Base-by-base conservation (phyloP, 2,113 vertebrate genomes). In the Amblyornis subalaris region DNA sequence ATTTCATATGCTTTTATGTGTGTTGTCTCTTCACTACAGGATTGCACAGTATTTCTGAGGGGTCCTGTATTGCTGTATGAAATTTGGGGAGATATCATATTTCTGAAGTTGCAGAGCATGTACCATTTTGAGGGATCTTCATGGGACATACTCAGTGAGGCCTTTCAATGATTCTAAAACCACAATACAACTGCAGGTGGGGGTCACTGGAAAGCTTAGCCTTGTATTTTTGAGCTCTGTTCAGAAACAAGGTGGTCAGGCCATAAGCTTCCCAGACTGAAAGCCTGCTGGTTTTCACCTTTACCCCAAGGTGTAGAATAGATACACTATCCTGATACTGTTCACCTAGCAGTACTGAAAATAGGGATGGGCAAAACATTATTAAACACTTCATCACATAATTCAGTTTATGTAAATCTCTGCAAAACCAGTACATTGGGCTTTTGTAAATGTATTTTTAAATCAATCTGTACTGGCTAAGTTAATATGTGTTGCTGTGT, bases 281-380 rank as follows among this genome's bases (percentile, higher is more conserved):
- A 83, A 87, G 8, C 48, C 36, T 48, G 26, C 51, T 70, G 22
- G 1, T 61, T 69, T 65, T 35, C 7, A 53, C 40, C 2, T 81
- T 74, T 78, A n/a, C 53, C 35, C 11, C 17, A 36, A n/a, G 28
- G 6, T 40, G 4, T 20, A 47, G 70, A 78, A 17, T 28, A 28
- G 35, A 25, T 50, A 23, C 0, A 0, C 33, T 65, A 54, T 47
- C 14, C 50, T 84, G 29, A 13, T 73, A 6, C 21, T 26, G 23
- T 57, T 85, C 28, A 40, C 17, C 3, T 65, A 26, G 36, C 42
- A 50, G 38, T 48, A 62, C 40, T 85, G 74, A 70, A 81, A 81
- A 62, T 16, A 66, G 31, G 23, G 35, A 20, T 70, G 55, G 24
- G 19, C 35, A 50, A 57, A 82, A 54, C 44, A n/a, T 62, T 38